Evolutionary conservation across 2,113 vertebrate genomes (phyloP).

Genomic region (Turnix velox): DNA sequence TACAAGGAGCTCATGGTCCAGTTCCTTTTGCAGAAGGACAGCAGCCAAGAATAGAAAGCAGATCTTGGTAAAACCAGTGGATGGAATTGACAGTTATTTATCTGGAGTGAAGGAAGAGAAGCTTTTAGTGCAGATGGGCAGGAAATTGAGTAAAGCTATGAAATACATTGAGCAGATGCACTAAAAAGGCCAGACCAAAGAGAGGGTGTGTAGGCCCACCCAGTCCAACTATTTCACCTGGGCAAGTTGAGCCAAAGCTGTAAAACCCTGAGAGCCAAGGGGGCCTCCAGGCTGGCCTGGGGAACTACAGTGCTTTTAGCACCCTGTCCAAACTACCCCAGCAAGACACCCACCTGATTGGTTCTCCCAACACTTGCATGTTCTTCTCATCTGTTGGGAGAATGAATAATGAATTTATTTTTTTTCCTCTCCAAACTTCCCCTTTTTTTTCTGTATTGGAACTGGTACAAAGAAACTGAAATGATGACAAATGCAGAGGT

Average conservation of each 20-base stretch:
- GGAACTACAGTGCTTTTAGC: neutral
- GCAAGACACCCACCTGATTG: neutral
- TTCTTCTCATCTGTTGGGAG: neutral
- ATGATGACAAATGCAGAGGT: neutral
- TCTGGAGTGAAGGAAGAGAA: neutral
- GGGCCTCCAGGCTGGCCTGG: neutral
- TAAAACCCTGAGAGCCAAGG: neutral
- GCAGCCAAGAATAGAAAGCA: neutral
- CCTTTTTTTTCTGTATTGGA: accelerated
- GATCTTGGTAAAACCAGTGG: neutral
- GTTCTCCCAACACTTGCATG: neutral
- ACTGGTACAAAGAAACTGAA: neutral
- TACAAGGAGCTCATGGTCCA: neutral
- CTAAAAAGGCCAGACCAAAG: neutral
- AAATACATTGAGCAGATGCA: neutral
- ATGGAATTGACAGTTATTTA: neutral
- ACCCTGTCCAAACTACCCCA: neutral
- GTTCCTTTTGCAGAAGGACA: neutral
- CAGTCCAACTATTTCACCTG: neutral
- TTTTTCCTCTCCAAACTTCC: neutral
- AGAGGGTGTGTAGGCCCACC: too few species aligned
- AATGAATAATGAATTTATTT: neutral
- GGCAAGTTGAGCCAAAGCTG: neutral
- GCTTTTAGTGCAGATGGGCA: neutral
- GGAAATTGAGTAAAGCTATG: accelerated